Evolutionary conservation across 2,888 invertebrate genomes (phyloP), one percentile per base, ranked within the genome.

Genomic region (Dione juno): DNA sequence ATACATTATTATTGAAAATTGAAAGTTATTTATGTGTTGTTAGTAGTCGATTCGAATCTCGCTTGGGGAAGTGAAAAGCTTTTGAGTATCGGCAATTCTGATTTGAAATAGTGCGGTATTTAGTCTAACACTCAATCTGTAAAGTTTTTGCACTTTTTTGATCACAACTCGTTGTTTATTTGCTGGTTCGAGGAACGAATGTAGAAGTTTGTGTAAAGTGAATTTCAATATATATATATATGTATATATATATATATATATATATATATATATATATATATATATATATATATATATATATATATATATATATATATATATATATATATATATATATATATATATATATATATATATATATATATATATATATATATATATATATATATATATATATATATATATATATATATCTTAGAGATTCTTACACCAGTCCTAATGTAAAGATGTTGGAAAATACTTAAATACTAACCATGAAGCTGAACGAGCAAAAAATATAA

Each of bases 391-490:
- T 41, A 7, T 41, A 41, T 7, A 8, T 8, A 8, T 13, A 14
- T 14, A 53, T 28, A 13, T 28, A 53, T 6, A 28, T 13, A 53
- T 8, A 50, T 50, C 11, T 50, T 19, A 21, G 10, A 50, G 10
- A 57, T 58, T 14, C 19, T 37, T 11, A 13, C 13, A 8, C 8
- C 13, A 8, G 40, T 61, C n/a, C 21, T 28, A 45, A 61, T 45
- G 43, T 21, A 61, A 40, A n/a, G 61, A 21, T 65, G 68, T 68
- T 53, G 35, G 63, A 68, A 68, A 65, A 58, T 58, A 58, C 57
- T 68, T 53, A 54, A 43, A 43, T 37, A 48, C 43, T 21, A 52
- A 63, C 45, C 40, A 37, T 64, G 40, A 64, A 40, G 19, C 40
- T 9, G 28, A 64, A 64, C 50, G 50, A 52, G 50, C 64, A 63